Evolutionary conservation across 2,113 vertebrate species (phyloP), one percentile per base, ranked within the genome.

Genomic region (Axis porcinus): DNA sequence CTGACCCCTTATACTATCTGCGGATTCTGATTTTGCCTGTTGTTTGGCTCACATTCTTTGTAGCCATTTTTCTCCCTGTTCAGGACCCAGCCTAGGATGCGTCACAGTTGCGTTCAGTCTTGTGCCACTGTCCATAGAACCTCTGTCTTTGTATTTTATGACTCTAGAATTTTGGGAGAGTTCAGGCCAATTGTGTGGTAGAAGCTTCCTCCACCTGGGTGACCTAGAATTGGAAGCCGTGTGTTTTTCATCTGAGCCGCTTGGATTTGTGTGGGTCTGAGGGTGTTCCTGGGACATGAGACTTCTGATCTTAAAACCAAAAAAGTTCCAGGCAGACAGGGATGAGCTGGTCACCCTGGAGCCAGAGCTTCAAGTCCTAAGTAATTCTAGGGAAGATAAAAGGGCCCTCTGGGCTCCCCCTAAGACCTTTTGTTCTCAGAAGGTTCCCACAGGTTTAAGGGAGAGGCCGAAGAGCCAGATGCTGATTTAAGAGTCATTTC

Each of bases 81-180:
- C 47, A 55, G n/a, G 40, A 30, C 45, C 52, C 70, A 30, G 7
- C 62, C 12, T 2, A 4, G 60, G 28, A 15, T 13, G 1, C 3
- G 6, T 19, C 28, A n/a, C 40, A 2, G 47, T 78, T 11, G 15
- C 4, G 2, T 64, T 82, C 21, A 0, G 57, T 58, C 40, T 85
- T 55, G 16, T 14, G 64, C 58, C 1, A 6, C 36, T 2, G 1
- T 28, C 33, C 4, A 2, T 17, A 27, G 28, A 13, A 5, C 43
- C n/a, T 60, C 55, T 87, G 19, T 14, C 83, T 94, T 28, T 64
- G 27, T 82, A 30, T 33, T 85, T 83, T 13, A 30, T 2, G 55
- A 30, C 0, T 0, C 55, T 28, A 78, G 28, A 64, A 17, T 50
- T 27, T 84, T 25, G 9, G 88, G 47, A 45, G 64, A 7, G 21